Conservation (phyloP, 1,140 invertebrate species). For the Varroa destructor region DNA sequence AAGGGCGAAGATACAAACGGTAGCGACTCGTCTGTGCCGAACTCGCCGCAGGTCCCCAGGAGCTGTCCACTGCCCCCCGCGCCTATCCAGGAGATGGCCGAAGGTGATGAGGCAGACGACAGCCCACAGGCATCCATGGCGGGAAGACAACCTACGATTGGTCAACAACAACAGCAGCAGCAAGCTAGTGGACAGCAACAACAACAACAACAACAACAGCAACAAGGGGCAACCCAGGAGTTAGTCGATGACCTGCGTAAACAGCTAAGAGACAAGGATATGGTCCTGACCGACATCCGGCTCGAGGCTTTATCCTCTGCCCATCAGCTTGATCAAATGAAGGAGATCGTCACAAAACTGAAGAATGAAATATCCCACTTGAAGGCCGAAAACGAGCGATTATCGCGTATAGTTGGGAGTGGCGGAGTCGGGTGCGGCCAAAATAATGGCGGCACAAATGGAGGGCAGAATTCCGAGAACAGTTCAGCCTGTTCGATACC, state of each 20-base stretch:
- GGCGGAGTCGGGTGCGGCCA: not conserved
- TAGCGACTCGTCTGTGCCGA: conserved; percentile 35
- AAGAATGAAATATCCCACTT: conserved; percentile 90
- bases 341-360: conserved; percentile 92
- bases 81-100: conserved; percentile 27
- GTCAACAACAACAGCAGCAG: conserved; percentile 25
- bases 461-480: conserved; percentile 11
- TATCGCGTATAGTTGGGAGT: conserved; percentile 62
- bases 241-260: conserved; percentile 72
- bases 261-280: conserved; percentile 84
- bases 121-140: not conserved
- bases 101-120: conserved; percentile 15
- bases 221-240: conserved; percentile 35
- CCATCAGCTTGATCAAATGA: conserved; percentile 86
- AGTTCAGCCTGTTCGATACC: conserved; percentile 21
- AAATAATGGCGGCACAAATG: not conserved
- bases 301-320: conserved; percentile 87
- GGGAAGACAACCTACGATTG: not conserved
- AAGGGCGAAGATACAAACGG: conserved; percentile 27
- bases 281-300: conserved; percentile 85
- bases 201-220: not conserved
- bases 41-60: conserved; percentile 34
- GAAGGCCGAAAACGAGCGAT: conserved; percentile 87
- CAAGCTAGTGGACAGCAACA: conserved; percentile 28
- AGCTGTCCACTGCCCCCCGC: conserved; percentile 25